Percentiles rank a stretch among this genome's conserved stretches.
Conservation (phyloP, 2,113 vertebrate genomes). For the Colaptes auratus region DNA sequence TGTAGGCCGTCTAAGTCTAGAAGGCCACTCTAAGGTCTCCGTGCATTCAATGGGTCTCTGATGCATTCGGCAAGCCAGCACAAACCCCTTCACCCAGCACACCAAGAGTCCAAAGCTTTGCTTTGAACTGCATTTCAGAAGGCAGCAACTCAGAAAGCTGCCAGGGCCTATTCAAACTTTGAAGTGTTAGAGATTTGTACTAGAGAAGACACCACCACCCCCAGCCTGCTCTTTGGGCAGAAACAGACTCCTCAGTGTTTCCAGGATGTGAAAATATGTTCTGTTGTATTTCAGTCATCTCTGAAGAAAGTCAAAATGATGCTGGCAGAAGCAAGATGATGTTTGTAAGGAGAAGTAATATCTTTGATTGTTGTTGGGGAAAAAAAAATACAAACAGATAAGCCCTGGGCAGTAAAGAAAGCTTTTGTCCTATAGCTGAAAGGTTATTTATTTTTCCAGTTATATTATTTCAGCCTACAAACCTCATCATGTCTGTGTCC, state of each 20-base stretch:
- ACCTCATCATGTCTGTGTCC: background rate
- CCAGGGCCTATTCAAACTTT: slow-evolving; percentile 2
- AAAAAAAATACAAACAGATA: background rate
- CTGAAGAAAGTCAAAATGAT: slow-evolving; percentile 48
- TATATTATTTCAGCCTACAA: background rate
- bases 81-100: background rate
- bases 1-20: background rate
- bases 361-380: background rate
- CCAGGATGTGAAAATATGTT: slow-evolving; percentile 57
- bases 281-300: slow-evolving; percentile 59
- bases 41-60: background rate
- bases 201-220: background rate
- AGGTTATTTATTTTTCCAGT: background rate
- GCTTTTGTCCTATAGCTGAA: background rate
- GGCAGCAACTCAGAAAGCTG: slow-evolving; percentile 10
- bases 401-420: background rate
- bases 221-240: background rate
- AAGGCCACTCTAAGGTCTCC: background rate
- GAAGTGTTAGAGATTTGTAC: slow-evolving; percentile 5
- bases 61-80: background rate
- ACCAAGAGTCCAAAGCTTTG: background rate
- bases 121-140: slow-evolving; percentile 45
- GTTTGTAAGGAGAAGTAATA: background rate
- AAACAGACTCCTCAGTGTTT: slow-evolving; percentile 24
- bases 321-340: background rate